Conservation (phyloP, 2,888 invertebrate species). For the Allolobophora icterica region DNA sequence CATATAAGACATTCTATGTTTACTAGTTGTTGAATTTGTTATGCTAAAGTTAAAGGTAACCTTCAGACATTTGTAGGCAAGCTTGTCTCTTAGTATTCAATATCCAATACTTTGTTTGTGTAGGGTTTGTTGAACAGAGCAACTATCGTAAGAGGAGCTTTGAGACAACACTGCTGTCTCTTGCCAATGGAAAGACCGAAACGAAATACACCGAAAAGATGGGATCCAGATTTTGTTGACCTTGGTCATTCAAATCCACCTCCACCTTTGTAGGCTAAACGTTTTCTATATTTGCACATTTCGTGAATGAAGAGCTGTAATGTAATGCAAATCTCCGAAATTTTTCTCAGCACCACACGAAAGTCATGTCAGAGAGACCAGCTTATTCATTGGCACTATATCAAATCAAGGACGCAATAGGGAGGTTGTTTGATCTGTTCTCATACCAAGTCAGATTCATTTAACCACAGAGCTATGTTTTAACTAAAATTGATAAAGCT, state of each 20-base stretch:
- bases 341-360: no score
- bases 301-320: neutral
- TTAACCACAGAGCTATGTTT: no score
- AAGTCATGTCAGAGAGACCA: no score
- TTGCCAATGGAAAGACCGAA: conserved; percentile 42
- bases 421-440: no score
- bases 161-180: neutral
- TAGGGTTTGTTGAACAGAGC: neutral
- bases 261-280: neutral
- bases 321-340: no score
- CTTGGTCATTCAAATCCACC: conserved; percentile 25
- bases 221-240: conserved; percentile 46
- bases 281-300: neutral
- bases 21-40: neutral
- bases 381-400: no score
- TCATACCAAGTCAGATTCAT: no score
- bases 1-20: neutral
- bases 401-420: no score
- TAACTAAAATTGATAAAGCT: no score
- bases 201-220: conserved; percentile 43
- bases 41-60: neutral
- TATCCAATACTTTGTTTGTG: neutral
- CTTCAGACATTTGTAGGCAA: neutral
- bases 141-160: neutral
- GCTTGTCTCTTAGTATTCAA: neutral